phyloP scores from a whole-genome alignment of 30 jellyfish, hydroid and myxozoan species.

The Pelagia noctiluca region DNA sequence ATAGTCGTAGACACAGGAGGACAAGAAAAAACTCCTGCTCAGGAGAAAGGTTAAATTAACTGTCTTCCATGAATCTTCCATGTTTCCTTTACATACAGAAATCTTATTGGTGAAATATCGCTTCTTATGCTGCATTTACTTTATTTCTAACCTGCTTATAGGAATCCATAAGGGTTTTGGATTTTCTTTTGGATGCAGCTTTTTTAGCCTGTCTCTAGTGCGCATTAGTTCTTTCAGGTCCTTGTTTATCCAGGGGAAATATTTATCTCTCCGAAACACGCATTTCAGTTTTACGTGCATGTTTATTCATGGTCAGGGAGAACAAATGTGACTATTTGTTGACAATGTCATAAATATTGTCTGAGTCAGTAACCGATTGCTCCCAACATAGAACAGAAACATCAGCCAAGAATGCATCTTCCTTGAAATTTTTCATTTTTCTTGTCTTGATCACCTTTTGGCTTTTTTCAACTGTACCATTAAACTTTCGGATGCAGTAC shows the following conservation, averaged over 20 bases:
- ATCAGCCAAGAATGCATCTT: conserved; percentile 65
- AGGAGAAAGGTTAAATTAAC: too few relatives aligned
- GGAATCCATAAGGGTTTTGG: neutral
- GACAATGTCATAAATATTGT: conserved; percentile 37
- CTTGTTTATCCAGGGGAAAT: conserved; percentile 58
- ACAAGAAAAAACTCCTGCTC: too few relatives aligned
- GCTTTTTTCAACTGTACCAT: too few relatives aligned
- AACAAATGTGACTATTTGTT: conserved; percentile 29
- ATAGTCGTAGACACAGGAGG: too few relatives aligned
- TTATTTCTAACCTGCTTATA: conserved; percentile 1
- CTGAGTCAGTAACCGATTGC: conserved; percentile 41
- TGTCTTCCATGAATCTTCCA: too few relatives aligned
- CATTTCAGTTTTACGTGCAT: conserved; percentile 56
- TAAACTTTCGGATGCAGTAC: too few relatives aligned
- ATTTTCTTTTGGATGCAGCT: neutral
- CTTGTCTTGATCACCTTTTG: conserved; percentile 51
- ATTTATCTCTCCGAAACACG: conserved; percentile 61
- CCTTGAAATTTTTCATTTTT: conserved; percentile 54
- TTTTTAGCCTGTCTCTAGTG: conserved; percentile 3
- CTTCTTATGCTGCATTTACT: neutral
- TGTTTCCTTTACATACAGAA: too few relatives aligned
- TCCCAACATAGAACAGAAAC: conserved; percentile 64
- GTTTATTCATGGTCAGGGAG: conserved; percentile 59
- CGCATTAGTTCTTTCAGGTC: too few relatives aligned
- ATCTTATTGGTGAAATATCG: neutral